Percentiles rank a stretch among this genome's conserved stretches.
These are phyloP conservation scores for Furcifer pardalis DNA, from an alignment of 2,797 vertebrate genomes.

Conservation along the genomic window DNA sequence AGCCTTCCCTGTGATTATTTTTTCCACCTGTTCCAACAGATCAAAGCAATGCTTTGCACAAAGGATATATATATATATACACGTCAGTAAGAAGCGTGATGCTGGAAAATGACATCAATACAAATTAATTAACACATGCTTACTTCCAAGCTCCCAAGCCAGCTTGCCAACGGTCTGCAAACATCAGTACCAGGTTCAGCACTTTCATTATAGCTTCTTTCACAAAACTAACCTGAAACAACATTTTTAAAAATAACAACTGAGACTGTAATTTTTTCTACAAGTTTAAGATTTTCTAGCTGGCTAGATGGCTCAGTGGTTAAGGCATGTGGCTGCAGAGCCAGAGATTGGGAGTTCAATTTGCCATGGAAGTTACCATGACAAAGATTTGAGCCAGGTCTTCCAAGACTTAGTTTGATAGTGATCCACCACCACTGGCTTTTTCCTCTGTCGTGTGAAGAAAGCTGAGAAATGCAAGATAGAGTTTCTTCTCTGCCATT, in stretches of 20 bases:
- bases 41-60: conserved; percentile 6
- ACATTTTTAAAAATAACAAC: conserved; percentile 1
- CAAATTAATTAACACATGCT: conserved; percentile 62
- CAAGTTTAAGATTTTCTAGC: conserved; percentile 1
- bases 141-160: conserved; percentile 95
- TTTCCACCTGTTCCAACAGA: conserved; percentile 1
- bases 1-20: neutral
- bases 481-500: neutral
- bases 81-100: neutral
- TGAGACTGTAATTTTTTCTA: neutral
- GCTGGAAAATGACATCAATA: conserved; percentile 1
- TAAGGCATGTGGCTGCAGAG: neutral
- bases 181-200: conserved; percentile 95
- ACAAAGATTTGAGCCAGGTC: neutral
- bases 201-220: conserved; percentile 99
- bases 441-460: neutral
- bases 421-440: too few species aligned
- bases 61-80: neutral
- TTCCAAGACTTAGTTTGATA: neutral
- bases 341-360: too few species aligned
- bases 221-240: conserved; percentile 92
- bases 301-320: too few species aligned
- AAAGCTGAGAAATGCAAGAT: too few species aligned
- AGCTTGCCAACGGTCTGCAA: conserved; percentile 95
- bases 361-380: too few species aligned